Conservation (phyloP, 1,140 invertebrate genomes). For the Drosophila watanabei region DNA sequence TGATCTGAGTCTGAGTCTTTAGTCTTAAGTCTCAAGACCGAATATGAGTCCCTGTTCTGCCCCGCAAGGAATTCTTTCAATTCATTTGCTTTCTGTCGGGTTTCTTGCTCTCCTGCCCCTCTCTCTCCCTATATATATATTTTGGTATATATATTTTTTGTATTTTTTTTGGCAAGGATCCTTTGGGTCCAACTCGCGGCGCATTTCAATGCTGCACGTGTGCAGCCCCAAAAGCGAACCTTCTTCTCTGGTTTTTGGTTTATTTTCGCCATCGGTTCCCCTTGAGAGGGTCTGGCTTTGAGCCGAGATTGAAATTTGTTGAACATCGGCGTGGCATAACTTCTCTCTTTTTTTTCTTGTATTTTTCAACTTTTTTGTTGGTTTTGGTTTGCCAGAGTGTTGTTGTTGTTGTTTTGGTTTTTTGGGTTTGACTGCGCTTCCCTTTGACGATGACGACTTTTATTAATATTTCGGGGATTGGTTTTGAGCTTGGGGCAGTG, state of each 20-base stretch:
- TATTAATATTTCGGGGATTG: slow-evolving; percentile 78
- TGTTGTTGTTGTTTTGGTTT: slow-evolving; percentile 13
- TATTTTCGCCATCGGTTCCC: slow-evolving; percentile 9
- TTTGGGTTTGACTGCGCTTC: slow-evolving; percentile 71
- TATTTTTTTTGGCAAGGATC: slow-evolving; percentile 72
- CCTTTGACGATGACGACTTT: slow-evolving; percentile 82
- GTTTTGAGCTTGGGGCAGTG: slow-evolving; percentile 60
- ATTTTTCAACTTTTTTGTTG: slow-evolving; percentile 18
- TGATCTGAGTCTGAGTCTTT: slow-evolving; percentile 26
- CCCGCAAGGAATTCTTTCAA: slow-evolving; percentile 81
- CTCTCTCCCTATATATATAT: background rate
- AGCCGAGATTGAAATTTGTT: slow-evolving; percentile 82
- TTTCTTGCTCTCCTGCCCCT: slow-evolving; percentile 3
- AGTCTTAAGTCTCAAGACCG: slow-evolving; percentile 22
- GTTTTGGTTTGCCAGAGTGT: slow-evolving; percentile 19
- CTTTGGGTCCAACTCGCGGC: slow-evolving; percentile 76
- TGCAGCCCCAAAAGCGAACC: slow-evolving; percentile 62
- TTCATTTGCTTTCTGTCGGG: slow-evolving; percentile 63
- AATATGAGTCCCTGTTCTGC: slow-evolving; percentile 53
- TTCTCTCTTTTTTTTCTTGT: slow-evolving; percentile 37
- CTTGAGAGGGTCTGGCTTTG: slow-evolving; percentile 53
- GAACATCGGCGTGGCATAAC: slow-evolving; percentile 80
- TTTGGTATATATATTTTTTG: slow-evolving; percentile 2
- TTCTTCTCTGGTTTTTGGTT: slow-evolving; percentile 15
- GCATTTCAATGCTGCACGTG: slow-evolving; percentile 82